Evolutionary conservation across 1,140 invertebrate species (phyloP).

Genomic region (Nymphalis io): DNA sequence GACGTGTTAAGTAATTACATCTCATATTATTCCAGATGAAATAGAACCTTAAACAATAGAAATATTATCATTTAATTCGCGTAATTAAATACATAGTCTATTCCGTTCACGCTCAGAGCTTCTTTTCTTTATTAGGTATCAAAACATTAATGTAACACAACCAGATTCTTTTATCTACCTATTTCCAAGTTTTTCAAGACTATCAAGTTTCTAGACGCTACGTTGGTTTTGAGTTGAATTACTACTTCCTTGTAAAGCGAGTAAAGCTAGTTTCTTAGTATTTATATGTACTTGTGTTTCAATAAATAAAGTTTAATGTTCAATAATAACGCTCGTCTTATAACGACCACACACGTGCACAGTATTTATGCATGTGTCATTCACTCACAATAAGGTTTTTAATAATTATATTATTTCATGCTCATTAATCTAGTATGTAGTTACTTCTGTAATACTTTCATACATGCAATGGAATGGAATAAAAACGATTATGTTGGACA

Average conservation of each 20-base stretch:
- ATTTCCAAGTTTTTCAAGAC: slow-evolving; percentile 31
- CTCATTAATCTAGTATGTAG: too few relatives aligned
- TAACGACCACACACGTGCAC: not conserved
- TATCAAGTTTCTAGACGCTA: slow-evolving; percentile 35
- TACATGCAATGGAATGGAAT: too few relatives aligned
- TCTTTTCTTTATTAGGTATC: slow-evolving; percentile 15
- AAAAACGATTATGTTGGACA: not conserved
- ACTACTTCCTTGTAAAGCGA: slow-evolving; percentile 29
- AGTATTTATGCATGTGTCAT: too few relatives aligned
- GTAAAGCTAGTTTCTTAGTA: not conserved
- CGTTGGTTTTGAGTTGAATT: slow-evolving; percentile 25
- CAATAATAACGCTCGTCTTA: not conserved
- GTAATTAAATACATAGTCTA: slow-evolving; percentile 22
- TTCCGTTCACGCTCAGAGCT: slow-evolving; percentile 11
- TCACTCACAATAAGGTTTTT: too few relatives aligned
- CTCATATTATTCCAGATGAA: slow-evolving; percentile 23
- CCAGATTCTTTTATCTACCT: slow-evolving; percentile 14
- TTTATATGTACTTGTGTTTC: not conserved
- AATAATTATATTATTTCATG: too few relatives aligned
- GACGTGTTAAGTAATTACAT: slow-evolving; percentile 22
- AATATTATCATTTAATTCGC: slow-evolving; percentile 3
- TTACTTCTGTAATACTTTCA: too few relatives aligned
- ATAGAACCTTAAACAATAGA: slow-evolving; percentile 26
- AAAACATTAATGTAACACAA: slow-evolving; percentile 13
- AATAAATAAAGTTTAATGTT: not conserved